A percentile compares a stretch with the other conserved stretches of the same genome.
Conservation (phyloP, 1,140 invertebrate species). For the Diorhabda sublineata region DNA sequence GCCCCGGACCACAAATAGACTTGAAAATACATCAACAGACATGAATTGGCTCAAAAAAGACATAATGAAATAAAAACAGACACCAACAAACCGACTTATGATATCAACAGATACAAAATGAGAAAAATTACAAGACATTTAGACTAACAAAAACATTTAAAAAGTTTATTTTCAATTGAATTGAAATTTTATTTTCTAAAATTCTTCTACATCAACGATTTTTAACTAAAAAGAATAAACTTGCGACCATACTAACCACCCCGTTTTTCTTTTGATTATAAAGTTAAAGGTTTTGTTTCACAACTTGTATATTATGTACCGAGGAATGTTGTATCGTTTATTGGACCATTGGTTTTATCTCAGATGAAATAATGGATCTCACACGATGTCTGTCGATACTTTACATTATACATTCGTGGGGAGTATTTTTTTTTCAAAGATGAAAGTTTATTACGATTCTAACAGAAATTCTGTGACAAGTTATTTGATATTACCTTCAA, state of each 20-base stretch:
- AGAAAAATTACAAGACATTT: too few relatives aligned
- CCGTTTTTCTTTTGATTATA: neutral
- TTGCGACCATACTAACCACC: neutral
- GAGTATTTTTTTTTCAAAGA: neutral
- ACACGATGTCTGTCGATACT: neutral
- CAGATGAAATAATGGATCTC: conserved; percentile 14
- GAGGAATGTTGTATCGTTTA: conserved; percentile 17
- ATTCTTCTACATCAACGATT: neutral
- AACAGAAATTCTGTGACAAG: too few relatives aligned
- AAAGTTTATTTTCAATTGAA: too few relatives aligned
- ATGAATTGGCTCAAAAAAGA: too few relatives aligned
- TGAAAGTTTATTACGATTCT: neutral
- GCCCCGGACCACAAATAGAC: too few relatives aligned
- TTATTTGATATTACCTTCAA: too few relatives aligned
- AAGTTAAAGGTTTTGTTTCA: conserved; percentile 11
- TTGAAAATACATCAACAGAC: too few relatives aligned
- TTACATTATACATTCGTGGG: neutral
- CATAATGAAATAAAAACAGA: too few relatives aligned
- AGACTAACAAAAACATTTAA: too few relatives aligned
- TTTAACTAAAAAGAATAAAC: neutral
- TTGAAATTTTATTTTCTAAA: too few relatives aligned
- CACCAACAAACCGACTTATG: too few relatives aligned
- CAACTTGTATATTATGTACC: neutral
- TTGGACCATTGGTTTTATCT: conserved; percentile 4
- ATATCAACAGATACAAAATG: too few relatives aligned